These are phyloP conservation scores for Gymnorhina tibicen DNA, from an alignment of 2,113 vertebrate species.

Conservation along the genomic window DNA sequence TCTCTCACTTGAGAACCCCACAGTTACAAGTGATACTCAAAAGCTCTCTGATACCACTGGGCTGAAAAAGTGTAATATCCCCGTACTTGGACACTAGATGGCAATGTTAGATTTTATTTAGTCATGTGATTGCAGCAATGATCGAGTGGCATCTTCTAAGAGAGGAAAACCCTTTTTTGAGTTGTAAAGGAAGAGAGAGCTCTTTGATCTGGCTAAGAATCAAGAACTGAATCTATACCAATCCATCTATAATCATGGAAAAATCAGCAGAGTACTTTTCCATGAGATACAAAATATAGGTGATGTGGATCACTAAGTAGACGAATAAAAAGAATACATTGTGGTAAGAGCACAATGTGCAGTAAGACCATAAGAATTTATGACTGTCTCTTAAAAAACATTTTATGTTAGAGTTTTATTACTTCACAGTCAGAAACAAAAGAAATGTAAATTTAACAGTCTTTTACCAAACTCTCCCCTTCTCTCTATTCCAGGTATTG, in stretches of 20 bases:
- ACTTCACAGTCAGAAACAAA: background rate
- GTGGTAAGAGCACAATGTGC: background rate
- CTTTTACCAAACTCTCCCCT: background rate
- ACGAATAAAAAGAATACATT: background rate
- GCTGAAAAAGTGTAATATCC: background rate
- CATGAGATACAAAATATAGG: background rate
- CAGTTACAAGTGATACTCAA: background rate
- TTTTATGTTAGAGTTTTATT: background rate
- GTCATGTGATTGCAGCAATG: slow-evolving; percentile 42
- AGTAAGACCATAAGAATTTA: background rate
- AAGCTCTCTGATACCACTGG: background rate
- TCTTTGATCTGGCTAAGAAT: background rate
- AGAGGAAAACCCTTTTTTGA: background rate
- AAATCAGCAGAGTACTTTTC: background rate
- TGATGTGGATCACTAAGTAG: background rate
- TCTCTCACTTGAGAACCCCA: no score
- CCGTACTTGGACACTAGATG: slow-evolving; percentile 24
- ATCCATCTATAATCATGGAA: background rate
- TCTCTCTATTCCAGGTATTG: background rate
- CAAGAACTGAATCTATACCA: background rate
- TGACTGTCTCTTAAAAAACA: background rate
- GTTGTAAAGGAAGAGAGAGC: background rate
- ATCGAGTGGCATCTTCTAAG: background rate
- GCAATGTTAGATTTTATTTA: slow-evolving; percentile 56
- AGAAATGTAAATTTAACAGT: background rate